These are phyloP conservation scores for Anser brachyrhynchus DNA, from an alignment of 2,113 vertebrate species.

Conservation along the genomic window DNA sequence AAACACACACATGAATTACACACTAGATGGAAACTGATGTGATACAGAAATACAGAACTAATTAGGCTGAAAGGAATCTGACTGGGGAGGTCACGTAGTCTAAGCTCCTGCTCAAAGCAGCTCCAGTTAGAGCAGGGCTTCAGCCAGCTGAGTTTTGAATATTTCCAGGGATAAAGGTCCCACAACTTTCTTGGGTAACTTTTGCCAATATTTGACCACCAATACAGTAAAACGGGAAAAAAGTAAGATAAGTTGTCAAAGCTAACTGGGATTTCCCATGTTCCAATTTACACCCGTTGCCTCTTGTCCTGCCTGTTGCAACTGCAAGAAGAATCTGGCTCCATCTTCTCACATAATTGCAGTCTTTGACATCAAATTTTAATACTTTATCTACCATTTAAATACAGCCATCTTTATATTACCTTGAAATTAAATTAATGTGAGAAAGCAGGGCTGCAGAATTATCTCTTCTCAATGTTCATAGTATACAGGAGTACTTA, in stretches of 20 bases:
- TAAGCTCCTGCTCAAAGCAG: not conserved
- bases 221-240: accelerated
- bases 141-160: not conserved
- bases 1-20: not conserved
- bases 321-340: conserved; percentile 4
- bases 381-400: not conserved
- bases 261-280: not conserved
- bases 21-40: not conserved
- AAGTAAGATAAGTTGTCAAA: too few relatives aligned
- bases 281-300: not conserved
- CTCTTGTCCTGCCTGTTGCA: not conserved
- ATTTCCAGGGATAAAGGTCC: not conserved
- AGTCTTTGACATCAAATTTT: not conserved
- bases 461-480: not conserved
- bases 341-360: conserved; percentile 34
- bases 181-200: not conserved
- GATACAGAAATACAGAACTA: not conserved
- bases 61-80: conserved; percentile 8
- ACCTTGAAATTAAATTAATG: conserved; percentile 31
- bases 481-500: not conserved
- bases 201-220: not conserved
- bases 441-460: conserved; percentile 1
- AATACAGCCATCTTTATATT: not conserved
- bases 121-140: not conserved
- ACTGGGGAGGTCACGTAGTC: not conserved